Percentiles rank a stretch among this genome's conserved stretches.
Evolutionary conservation across 2,888 invertebrate species (phyloP).

Genomic region (Pharmacophagus antenor): DNA sequence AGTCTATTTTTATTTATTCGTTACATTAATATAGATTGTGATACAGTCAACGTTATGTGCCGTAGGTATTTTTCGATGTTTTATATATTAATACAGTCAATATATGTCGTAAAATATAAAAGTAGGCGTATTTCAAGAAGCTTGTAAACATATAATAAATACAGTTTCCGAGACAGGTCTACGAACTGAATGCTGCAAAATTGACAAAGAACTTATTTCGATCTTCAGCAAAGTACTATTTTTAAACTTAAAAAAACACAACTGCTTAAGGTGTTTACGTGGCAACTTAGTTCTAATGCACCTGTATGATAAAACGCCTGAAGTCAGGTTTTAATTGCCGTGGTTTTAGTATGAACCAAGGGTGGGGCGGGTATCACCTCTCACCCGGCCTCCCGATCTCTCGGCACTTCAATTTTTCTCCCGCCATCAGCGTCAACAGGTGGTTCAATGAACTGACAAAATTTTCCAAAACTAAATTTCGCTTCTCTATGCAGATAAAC

Average conservation of each 20-base stretch:
- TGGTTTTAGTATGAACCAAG: conserved; percentile 51
- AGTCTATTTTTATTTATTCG: too few relatives aligned
- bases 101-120: too few relatives aligned
- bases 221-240: not conserved
- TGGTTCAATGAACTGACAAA: conserved; percentile 57
- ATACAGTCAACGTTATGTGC: too few relatives aligned
- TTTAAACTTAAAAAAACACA: not conserved
- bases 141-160: not conserved
- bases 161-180: not conserved
- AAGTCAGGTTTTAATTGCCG: conserved; percentile 71
- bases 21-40: too few relatives aligned
- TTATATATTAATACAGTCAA: too few relatives aligned
- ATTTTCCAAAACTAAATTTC: conserved; percentile 43
- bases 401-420: conserved; percentile 58
- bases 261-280: conserved; percentile 1
- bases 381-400: conserved; percentile 45
- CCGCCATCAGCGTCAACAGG: conserved; percentile 64
- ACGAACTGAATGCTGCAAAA: not conserved
- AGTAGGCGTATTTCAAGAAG: not conserved
- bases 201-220: not conserved
- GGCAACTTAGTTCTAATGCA: conserved; percentile 46
- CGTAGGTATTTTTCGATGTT: too few relatives aligned
- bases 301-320: conserved; percentile 44
- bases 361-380: conserved; percentile 36
- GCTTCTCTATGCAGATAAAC: conserved; percentile 17